Conservation (phyloP, 2,888 invertebrate species). For the Drosophila paranaensis region DNA sequence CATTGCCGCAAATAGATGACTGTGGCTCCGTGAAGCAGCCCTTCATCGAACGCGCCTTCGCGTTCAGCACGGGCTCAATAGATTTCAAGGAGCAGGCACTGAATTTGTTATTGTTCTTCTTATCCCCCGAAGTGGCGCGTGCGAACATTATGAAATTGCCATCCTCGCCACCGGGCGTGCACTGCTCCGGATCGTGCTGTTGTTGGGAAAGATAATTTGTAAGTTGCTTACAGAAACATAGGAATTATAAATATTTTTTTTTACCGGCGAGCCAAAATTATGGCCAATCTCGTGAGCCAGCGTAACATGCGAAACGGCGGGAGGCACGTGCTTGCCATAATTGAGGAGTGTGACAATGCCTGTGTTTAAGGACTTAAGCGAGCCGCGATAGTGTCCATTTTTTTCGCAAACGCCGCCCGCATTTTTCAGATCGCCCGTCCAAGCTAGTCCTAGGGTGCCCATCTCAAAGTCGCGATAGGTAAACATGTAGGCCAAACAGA, state of each 20-base stretch:
- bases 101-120: constrained; percentile 98
- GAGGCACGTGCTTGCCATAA: constrained; percentile 98
- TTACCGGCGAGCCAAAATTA: constrained; percentile 98
- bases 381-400: constrained; percentile 97
- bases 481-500: constrained; percentile 99
- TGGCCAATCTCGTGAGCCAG: constrained; percentile 99
- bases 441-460: constrained; percentile 98
- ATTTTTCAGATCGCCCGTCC: constrained; percentile 98
- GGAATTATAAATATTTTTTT: constrained; percentile 71
- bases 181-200: constrained; percentile 97
- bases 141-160: constrained; percentile 99
- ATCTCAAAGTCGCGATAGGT: constrained; percentile 98
- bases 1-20: constrained; percentile 98
- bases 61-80: constrained; percentile 96
- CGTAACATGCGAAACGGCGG: constrained; percentile 99
- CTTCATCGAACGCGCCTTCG: constrained; percentile 94
- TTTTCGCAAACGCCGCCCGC: constrained; percentile 99
- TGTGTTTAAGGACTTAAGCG: constrained; percentile 97
- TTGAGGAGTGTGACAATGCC: constrained; percentile 98
- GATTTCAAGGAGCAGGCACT: constrained; percentile 96
- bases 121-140: constrained; percentile 98
- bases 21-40: constrained; percentile 98
- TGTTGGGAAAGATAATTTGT: neutral
- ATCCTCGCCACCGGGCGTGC: constrained; percentile 97
- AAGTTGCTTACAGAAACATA: neutral